Base-by-base conservation (phyloP, 2,888 invertebrate genomes). In the Halictus ligatus region DNA sequence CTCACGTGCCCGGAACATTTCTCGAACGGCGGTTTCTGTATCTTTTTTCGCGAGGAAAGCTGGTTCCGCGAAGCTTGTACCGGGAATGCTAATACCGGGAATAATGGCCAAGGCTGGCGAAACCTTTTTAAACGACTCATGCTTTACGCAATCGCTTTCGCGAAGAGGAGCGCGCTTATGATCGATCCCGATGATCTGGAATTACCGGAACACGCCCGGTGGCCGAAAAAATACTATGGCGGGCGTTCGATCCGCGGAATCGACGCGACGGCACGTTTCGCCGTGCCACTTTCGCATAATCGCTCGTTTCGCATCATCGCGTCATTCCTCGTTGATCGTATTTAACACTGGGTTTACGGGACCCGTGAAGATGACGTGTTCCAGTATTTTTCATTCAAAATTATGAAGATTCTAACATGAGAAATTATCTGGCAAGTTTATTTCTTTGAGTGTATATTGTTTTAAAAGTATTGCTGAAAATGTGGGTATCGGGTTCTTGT, bases 121-220 rank as follows among this genome's bases (percentile, higher is more conserved):
- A 83, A 80, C 80, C 80, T 78, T 85, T 81, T 76, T 60, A 60
- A 87, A 60, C 75, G 69, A 71, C 54, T 82, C 80, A 43, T n/a
- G 67, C n/a, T 83, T 83, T 83, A 80, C 75, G 86, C 80, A 78
- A 69, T 69, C 69, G 40, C 21, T 69, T 69, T 40, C 40, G 35
- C 69, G 35, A 69, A 29, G 18, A 64, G 12, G n/a, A 58, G 18
- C 64, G 18, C 64, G 29, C 8, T 29, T 64, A 18, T 18, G 18
- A 64, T 64, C 64, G 29, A 64, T 64, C 18, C 64, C 3, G 29
- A 64, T 64, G 35, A 18, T 58, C 58, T 12, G n/a, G 64, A 64
- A 29, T 7, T n/a, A n/a, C n/a, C n/a, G n/a, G n/a, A 64, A 64
- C 15, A 7, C 15, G 64, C 29, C 64, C 29, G 29, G 25, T 15